Base-by-base conservation (phyloP, 2,113 vertebrate species). In the Python bivittatus region DNA sequence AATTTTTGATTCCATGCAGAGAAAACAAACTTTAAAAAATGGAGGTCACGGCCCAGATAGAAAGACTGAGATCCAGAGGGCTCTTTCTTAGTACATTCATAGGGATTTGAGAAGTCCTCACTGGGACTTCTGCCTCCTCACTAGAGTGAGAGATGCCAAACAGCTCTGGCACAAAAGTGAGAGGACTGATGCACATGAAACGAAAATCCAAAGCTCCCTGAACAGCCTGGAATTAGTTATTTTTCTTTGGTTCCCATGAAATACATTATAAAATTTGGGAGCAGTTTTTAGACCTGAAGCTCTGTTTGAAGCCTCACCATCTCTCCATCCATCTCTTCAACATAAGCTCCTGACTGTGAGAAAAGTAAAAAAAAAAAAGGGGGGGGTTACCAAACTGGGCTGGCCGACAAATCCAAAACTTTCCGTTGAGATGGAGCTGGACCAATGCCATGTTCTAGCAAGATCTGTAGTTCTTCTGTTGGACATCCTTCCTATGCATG, bases 1-100 rank as follows among this genome's bases (percentile, higher is more conserved):
- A 94, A 53, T 0, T 0, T 27, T 56, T 0, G 64, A 1, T 7
- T 2, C 22, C 7, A 0, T 0, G 53, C 0, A 0, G 0, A 20
- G 8, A 11, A 89, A 25, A 42, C 0, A 0, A 17, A 72, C 4
- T 61, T 1, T 4, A 2, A 90, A 86, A 33, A 86, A 94, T 57
- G 38, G 92, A 48, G 1, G 56, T 1, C 1, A 58, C 25, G 0
- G 0, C 0, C 17, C 72, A 79, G 38, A 79, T 0, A 22, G 1
- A 0, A 0, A 3, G 0, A 91, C 1, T 0, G 4, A 3, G 29
- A 33, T 44, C 57, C 44, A 53, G 64, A 54, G 57, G 3, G 11
- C 12, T 91, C 22, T 53, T 38, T 54, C 33, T 25, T 23, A 53
- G 48, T 27, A 22, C 29, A 0, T 23, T 17, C 44, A 15, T 10